These are phyloP conservation scores for Maylandia zebra DNA, from an alignment of 2,113 vertebrate species.

Conservation along the genomic window DNA sequence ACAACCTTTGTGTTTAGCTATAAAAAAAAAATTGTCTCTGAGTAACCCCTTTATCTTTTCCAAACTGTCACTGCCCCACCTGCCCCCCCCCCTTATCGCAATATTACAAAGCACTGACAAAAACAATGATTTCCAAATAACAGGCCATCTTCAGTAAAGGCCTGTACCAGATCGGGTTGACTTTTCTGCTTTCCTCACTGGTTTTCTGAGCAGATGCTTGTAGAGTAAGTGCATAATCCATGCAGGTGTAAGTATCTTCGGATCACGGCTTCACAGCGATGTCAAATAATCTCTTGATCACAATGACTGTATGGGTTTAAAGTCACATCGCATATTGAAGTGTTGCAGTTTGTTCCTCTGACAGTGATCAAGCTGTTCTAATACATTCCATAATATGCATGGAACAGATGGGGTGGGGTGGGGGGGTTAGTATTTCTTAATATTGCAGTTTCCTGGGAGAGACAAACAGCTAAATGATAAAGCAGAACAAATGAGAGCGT, in stretches of 20 bases:
- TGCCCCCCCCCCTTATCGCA: background rate
- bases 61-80: background rate
- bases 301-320: background rate
- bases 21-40: background rate
- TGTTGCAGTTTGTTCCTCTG: background rate
- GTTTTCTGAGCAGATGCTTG: background rate
- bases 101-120: background rate
- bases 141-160: background rate
- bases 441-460: background rate
- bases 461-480: background rate
- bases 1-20: background rate
- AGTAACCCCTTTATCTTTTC: background rate
- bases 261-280: background rate
- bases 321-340: background rate
- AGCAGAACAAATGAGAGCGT: background rate
- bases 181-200: background rate
- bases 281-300: slow-evolving; percentile 7
- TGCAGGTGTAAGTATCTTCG: background rate
- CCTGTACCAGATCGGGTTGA: background rate
- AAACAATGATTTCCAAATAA: background rate
- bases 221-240: background rate
- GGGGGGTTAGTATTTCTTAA: slow-evolving; percentile 19
- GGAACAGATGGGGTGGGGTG: slow-evolving; percentile 14
- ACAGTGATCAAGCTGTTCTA: slow-evolving; percentile 24
- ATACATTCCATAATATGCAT: slow-evolving; percentile 19